Evolutionary conservation across 64 coral and sea anemone species (phyloP), one percentile per base, ranked within the genome.

Genomic region (Pachyseris speciosa): DNA sequence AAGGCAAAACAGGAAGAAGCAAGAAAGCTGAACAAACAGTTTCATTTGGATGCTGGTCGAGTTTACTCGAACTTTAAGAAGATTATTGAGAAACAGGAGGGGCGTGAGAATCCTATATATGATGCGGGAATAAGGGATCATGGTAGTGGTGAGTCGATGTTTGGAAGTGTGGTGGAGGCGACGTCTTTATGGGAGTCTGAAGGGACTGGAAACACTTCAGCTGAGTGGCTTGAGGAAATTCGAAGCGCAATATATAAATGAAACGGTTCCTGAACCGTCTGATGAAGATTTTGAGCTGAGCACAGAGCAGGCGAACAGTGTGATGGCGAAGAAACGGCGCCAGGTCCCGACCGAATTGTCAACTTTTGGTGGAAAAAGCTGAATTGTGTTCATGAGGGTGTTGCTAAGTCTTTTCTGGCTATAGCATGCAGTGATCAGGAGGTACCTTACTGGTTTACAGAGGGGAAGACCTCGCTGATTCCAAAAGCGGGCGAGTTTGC

Each of bases 281-380:
- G 32, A 83, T 12, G 75, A 83, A 13, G 29, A 42, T 38, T 51
- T 71, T 72, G 28, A 36, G 7, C 64, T 91, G 13, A 36, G 19
- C 5, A 40, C 25, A 36, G 43, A 36, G 22, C 24, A 43, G 47
- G 22, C 20, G 16, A 52, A 8, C 20, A 71, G 48, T 16, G 32
- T 71, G 15, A 83, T 91, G 1, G n/a, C 37, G 41, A 83, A 59
- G 29, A 83, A 83, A 70, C 13, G 28, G 69, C 38, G 2, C 81
- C 57, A 12, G 81, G 81, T 11, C 81, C 81, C 15, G 81, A 84
- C 34, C 5, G 36, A 24, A 22, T 84, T 6, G 24, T 29, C 0
- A 84, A 66, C 19, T 84, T 39, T 60, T 84, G 81, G 59, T 84
- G 81, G 81, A 84, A 84, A 17, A 84, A 64, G 34, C 30, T 49